A percentile compares a stretch with the other conserved stretches of the same genome.
phyloP scores from a whole-genome alignment of 2,888 invertebrate genomes.

The Synergus itoensis region DNA sequence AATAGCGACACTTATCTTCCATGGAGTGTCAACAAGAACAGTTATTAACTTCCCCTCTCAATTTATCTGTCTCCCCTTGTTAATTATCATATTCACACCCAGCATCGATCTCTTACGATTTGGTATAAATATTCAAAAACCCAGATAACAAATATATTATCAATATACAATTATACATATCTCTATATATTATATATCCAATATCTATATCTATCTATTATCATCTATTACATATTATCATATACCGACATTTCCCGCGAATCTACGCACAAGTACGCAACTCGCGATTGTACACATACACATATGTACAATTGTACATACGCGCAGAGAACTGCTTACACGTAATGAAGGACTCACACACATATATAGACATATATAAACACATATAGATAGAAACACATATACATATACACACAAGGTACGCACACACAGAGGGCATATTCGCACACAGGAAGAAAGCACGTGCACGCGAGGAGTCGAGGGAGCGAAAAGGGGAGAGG shows the following conservation, averaged over 20 bases:
- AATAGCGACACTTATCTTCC: neutral
- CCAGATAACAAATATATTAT: too few species aligned
- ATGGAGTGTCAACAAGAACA: neutral
- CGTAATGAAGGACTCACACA: neutral
- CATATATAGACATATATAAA: neutral
- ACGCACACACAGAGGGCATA: conserved; percentile 4
- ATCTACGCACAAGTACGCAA: conserved; percentile 30
- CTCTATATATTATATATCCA: too few species aligned
- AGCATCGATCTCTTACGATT: too few species aligned
- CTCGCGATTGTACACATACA: neutral
- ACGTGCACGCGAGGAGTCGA: conserved; percentile 40
- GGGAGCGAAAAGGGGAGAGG: conserved; percentile 43
- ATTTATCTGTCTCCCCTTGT: too few species aligned
- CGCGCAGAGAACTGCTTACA: neutral
- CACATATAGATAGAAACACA: neutral
- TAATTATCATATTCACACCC: too few species aligned
- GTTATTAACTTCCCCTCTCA: neutral
- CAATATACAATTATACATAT: too few species aligned
- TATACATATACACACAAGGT: neutral
- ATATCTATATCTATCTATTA: too few species aligned
- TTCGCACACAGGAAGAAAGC: conserved; percentile 29
- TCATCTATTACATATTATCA: too few species aligned
- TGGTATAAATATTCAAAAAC: too few species aligned
- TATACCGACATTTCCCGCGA: neutral
- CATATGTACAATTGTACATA: neutral